Evolutionary conservation across 2,888 invertebrate species (phyloP).

Genomic region (Lasioglossum figueresi): DNA sequence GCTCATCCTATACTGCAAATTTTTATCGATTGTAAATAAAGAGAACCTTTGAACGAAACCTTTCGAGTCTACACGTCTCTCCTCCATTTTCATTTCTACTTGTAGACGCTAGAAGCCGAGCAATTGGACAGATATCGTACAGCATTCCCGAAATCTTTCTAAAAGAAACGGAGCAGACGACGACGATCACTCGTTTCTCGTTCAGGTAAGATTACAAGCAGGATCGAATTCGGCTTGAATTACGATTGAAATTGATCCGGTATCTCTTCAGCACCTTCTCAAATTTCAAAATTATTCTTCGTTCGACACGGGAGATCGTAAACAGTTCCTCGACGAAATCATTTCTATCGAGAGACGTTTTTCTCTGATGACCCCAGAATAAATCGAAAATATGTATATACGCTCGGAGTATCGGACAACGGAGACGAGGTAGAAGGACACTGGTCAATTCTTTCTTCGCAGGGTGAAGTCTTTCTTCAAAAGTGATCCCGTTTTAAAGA

Average conservation of each 20-base stretch:
- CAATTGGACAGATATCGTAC: not conserved
- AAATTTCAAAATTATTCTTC: not conserved
- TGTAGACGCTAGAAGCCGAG: not conserved
- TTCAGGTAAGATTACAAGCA: not conserved
- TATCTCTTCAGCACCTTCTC: not conserved
- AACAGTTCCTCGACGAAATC: not conserved
- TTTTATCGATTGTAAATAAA: constrained; percentile 74
- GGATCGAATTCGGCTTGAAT: not conserved
- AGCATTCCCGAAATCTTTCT: not conserved
- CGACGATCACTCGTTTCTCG: not conserved
- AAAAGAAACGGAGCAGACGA: not conserved
- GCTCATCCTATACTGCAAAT: constrained; percentile 68
- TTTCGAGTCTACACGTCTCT: not conserved
- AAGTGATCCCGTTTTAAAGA: not conserved
- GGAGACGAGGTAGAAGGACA: not conserved
- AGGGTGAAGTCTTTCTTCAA: not conserved
- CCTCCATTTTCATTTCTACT: not conserved
- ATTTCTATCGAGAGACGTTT: not conserved
- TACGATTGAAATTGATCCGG: not conserved
- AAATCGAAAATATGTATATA: not conserved
- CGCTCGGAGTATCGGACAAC: not conserved
- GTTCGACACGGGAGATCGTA: not conserved
- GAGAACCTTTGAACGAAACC: constrained; percentile 22
- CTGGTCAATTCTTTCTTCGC: not conserved
- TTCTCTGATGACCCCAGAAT: not conserved